Evolutionary conservation across 2,797 vertebrate species (phyloP).

Genomic region (Lacerta viridis): DNA sequence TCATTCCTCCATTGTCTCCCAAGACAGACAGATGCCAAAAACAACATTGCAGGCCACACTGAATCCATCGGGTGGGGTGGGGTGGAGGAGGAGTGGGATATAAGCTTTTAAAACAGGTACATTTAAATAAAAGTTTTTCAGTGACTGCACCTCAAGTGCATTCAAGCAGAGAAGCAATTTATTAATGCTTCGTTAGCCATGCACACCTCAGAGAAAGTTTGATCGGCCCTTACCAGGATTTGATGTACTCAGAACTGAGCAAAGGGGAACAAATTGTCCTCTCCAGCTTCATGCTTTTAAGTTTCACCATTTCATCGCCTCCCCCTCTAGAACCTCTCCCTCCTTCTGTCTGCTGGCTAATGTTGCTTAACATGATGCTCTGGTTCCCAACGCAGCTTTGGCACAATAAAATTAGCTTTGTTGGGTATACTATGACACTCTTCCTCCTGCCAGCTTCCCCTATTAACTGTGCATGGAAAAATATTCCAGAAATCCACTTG

Average conservation of each 20-base stretch:
- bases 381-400: constrained; percentile 66
- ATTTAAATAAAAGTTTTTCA: too few species aligned
- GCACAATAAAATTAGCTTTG: constrained; percentile 66
- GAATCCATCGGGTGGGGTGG: background rate
- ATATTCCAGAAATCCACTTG: constrained; percentile 68
- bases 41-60: background rate
- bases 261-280: constrained; percentile 2
- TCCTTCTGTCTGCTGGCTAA: constrained; percentile 66
- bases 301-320: constrained; percentile 49
- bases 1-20: too few species aligned
- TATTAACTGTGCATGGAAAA: constrained; percentile 64
- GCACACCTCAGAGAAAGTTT: background rate
- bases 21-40: too few species aligned
- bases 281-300: constrained; percentile 6
- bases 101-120: too few species aligned
- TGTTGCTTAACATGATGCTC: constrained; percentile 65
- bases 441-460: constrained; percentile 37
- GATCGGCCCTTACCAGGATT: background rate
- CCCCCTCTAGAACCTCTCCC: constrained; percentile 64
- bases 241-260: background rate
- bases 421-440: constrained; percentile 53
- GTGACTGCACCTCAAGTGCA: background rate
- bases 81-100: too few species aligned
- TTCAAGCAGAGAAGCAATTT: too few species aligned
- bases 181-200: too few species aligned